phyloP scores from a whole-genome alignment of 2,113 vertebrate species.

The Planiliza haematocheilus region DNA sequence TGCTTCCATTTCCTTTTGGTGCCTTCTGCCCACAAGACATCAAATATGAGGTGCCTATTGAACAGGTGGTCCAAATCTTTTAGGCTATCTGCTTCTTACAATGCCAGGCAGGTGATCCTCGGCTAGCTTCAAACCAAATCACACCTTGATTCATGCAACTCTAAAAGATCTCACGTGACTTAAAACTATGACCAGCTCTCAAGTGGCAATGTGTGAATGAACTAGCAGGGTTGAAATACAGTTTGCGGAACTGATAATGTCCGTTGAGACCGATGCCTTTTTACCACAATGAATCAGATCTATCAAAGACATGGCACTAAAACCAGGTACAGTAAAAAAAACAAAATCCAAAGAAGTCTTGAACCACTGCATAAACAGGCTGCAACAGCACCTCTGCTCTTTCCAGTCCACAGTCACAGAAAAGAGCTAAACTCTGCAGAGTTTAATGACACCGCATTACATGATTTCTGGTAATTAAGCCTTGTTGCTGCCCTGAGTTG shows the following conservation, averaged over 20 bases:
- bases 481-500: conserved; percentile 33
- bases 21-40: conserved; percentile 29
- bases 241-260: neutral
- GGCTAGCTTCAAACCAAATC: neutral
- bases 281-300: too few relatives aligned
- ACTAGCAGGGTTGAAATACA: neutral
- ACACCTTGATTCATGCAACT: neutral
- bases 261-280: too few relatives aligned
- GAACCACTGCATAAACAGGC: neutral
- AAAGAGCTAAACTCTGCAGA: conserved; percentile 18
- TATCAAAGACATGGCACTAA: too few relatives aligned
- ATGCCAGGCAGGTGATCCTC: neutral
- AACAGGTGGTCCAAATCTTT: conserved; percentile 50
- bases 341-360: conserved; percentile 4
- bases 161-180: neutral
- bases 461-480: conserved; percentile 53
- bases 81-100: conserved; percentile 16
- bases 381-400: neutral
- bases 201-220: neutral
- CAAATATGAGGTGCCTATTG: conserved; percentile 16
- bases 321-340: too few relatives aligned
- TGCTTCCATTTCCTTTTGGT: conserved; percentile 46
- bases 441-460: too few relatives aligned
- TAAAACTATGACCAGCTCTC: conserved; percentile 9
- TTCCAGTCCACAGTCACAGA: conserved; percentile 6